These are phyloP conservation scores for Sylvietta virens DNA, from an alignment of 2,113 vertebrate species.

Conservation along the genomic window DNA sequence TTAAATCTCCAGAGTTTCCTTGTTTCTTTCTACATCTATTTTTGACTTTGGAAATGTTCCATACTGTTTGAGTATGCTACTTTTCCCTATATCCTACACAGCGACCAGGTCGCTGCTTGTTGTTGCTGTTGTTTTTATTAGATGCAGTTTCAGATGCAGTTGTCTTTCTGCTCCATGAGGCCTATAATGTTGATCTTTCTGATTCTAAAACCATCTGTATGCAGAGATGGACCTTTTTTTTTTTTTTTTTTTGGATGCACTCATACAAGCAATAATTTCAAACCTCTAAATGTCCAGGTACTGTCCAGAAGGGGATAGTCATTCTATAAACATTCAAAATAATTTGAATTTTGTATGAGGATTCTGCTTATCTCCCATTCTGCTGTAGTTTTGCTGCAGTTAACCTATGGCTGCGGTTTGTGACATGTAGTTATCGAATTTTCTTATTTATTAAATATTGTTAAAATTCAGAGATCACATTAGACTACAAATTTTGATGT, in stretches of 20 bases:
- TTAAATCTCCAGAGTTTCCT: background rate
- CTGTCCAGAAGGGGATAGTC: background rate
- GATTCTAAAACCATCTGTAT: background rate
- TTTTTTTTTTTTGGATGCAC: background rate
- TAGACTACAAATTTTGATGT: background rate
- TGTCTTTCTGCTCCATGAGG: background rate
- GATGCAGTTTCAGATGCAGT: background rate
- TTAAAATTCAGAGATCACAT: background rate
- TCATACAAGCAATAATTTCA: background rate
- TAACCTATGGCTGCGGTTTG: background rate
- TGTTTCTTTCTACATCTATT: background rate
- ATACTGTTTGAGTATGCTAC: background rate
- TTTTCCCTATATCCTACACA: background rate
- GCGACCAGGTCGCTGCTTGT: background rate
- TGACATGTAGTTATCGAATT: background rate
- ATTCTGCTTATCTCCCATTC: background rate
- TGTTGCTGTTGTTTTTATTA: background rate
- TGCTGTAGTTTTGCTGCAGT: background rate
- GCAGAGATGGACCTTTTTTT: background rate
- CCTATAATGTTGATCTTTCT: background rate
- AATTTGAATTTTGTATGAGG: background rate
- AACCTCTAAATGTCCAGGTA: background rate
- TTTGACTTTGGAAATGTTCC: background rate
- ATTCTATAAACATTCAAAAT: fast-evolving
- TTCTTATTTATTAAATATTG: background rate